Base-by-base conservation (phyloP, 2,888 invertebrate genomes). In the Drosophila glabriapex region DNA sequence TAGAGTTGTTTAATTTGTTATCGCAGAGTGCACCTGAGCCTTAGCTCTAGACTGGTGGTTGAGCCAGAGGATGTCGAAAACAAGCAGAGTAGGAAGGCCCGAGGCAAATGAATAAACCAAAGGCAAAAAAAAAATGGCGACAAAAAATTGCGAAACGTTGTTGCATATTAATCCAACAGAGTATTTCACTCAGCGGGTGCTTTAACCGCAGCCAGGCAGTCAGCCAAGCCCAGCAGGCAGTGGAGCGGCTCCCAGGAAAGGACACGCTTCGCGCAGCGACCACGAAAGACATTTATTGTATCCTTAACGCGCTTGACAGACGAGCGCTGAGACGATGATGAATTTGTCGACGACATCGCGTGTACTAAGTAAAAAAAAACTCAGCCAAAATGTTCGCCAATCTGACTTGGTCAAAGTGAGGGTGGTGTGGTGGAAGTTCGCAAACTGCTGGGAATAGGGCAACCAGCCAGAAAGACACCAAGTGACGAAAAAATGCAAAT, bases 241-340 rank as follows among this genome's bases (percentile, higher is more conserved):
- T 55, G 53, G 53, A 54, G 60, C 62, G 64, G 68, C 43, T 58
- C 59, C 66, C 68, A 54, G 31, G 41, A 46, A 77, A 73, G 71
- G 62, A 80, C 63, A 70, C 59, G 64, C 59, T 39, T 64, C 58
- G 73, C 63, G 46, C 76, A 31, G 71, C 77, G 71, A 78, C 90
- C 87, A 75, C 83, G 83, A 90, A 88, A 85, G 85, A 88, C 87
- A 88, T 88, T 88, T 90, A 88, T 88, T 88, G 87, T 88, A 88
- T 88, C 89, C 85, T 88, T 90, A 88, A 88, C 73, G 85, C 82
- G 84, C 77, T 75, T 90, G 89, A 85, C 90, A 89, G 89, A 83
- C 83, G 89, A 85, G 89, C 80, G 89, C 81, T 83, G 89, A 89
- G 89, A 89, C 82, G 89, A 90, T 89, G 89, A 89, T 89, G 89